Conservation (phyloP, 2,113 vertebrate species). For the Ranitomeya variabilis region DNA sequence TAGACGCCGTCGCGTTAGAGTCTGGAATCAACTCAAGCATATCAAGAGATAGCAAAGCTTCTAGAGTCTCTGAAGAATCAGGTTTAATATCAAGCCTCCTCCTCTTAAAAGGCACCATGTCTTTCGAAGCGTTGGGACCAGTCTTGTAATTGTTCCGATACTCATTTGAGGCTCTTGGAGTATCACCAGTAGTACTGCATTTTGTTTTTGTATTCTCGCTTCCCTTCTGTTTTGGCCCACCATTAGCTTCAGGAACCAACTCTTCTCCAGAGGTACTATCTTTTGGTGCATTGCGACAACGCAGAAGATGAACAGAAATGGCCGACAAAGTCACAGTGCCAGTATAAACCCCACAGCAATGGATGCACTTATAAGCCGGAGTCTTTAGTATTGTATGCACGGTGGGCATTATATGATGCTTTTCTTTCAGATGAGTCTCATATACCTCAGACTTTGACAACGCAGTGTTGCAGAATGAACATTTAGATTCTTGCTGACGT, state of each 20-base stretch:
- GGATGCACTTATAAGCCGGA: conserved; percentile 94
- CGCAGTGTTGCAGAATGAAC: conserved; percentile 87
- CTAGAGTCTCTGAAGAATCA: conserved; percentile 58
- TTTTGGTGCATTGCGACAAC: conserved; percentile 89
- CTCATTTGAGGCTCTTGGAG: conserved; percentile 62
- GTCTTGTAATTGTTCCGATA: conserved; percentile 61
- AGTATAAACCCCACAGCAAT: conserved; percentile 95
- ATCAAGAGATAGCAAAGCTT: conserved; percentile 65
- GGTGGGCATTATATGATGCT: conserved; percentile 91
- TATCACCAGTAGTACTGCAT: conserved; percentile 62
- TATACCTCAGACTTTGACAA: conserved; percentile 77
- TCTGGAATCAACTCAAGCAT: conserved; percentile 80
- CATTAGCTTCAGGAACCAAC: conserved; percentile 60
- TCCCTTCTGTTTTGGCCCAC: conserved; percentile 64
- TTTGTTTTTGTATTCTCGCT: conserved; percentile 71
- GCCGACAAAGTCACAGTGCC: conserved; percentile 91
- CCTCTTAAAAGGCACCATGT: conserved; percentile 72
- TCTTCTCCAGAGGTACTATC: conserved; percentile 71
- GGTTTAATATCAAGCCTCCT: conserved; percentile 72
- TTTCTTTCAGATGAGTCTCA: conserved; percentile 85
- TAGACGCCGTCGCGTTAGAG: conserved; percentile 67
- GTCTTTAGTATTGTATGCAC: conserved; percentile 90
- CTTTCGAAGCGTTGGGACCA: conserved; percentile 20
- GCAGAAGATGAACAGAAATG: conserved; percentile 88
- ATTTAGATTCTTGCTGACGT: conserved; percentile 72